Conservation (phyloP, 92 coral and sea anemone genomes). For the Parazoanthus swiftii region DNA sequence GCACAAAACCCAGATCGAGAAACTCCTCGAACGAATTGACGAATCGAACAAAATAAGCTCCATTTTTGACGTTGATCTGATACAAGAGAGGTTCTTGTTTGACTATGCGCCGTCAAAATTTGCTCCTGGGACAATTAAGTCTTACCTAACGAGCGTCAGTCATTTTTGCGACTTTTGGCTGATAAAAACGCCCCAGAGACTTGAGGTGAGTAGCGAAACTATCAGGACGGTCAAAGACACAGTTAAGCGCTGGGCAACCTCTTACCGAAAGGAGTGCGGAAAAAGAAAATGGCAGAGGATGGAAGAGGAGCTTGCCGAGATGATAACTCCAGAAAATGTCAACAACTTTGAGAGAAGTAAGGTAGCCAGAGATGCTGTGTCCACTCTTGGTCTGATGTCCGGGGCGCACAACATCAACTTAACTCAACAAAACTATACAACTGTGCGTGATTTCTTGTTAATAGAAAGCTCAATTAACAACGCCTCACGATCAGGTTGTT, state of each 20-base stretch:
- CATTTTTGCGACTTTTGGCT: conserved; percentile 30
- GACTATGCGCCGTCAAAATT: conserved; percentile 16
- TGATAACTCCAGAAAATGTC: conserved; percentile 31
- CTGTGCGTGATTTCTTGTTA: conserved; percentile 19
- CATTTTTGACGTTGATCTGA: conserved; percentile 27
- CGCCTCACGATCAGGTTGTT: not conserved
- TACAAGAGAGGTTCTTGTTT: conserved; percentile 19
- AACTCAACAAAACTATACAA: conserved; percentile 17
- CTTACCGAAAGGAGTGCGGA: conserved; percentile 37
- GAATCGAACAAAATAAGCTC: conserved; percentile 11
- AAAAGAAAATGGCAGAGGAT: conserved; percentile 36
- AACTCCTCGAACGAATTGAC: conserved; percentile 18
- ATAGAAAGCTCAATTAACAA: conserved; percentile 15
- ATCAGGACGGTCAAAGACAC: conserved; percentile 15
- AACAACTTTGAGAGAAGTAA: conserved; percentile 24
- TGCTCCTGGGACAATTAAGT: conserved; percentile 32
- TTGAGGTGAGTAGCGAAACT: conserved; percentile 14
- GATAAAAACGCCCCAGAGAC: conserved; percentile 33
- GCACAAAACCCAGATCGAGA: conserved; percentile 2
- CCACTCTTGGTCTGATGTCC: conserved; percentile 30
- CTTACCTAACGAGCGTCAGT: conserved; percentile 30
- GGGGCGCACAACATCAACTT: conserved; percentile 31
- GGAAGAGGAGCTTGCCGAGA: conserved; percentile 26
- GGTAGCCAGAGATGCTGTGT: conserved; percentile 34
- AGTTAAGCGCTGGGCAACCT: conserved; percentile 29